phyloP scores from a whole-genome alignment of 2,888 invertebrate species.

The Amblyteles armatorius region DNA sequence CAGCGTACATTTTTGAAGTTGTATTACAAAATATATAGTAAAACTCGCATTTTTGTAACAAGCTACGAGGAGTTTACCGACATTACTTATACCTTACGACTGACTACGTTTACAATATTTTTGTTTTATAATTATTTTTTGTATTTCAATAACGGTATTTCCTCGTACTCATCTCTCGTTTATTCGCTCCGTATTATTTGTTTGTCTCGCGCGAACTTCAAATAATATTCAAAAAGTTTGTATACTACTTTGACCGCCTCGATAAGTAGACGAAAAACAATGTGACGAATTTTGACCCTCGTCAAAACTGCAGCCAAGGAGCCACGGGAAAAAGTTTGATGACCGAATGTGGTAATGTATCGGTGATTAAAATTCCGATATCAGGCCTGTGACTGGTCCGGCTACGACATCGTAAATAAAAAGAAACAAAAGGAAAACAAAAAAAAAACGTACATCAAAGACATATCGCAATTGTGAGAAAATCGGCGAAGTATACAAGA shows the following conservation, averaged over 20 bases:
- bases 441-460: background rate
- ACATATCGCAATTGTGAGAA: background rate
- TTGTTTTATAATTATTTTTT: background rate
- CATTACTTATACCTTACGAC: background rate
- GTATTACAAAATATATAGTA: constrained; percentile 5
- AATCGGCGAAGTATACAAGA: background rate
- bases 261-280: background rate
- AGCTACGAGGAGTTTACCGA: background rate
- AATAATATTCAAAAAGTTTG: constrained; percentile 1
- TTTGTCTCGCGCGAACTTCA: background rate
- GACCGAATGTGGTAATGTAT: background rate
- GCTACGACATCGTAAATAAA: background rate
- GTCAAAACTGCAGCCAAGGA: background rate
- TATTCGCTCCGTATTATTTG: background rate
- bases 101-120: background rate
- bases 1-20: constrained; percentile 2
- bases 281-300: background rate
- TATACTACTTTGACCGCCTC: background rate
- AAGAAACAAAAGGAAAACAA: background rate
- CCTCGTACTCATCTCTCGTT: background rate
- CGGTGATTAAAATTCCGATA: background rate
- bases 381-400: background rate
- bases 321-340: background rate
- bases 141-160: background rate
- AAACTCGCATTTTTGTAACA: constrained; percentile 3